These are phyloP conservation scores for Trissolcus japonicus DNA, from an alignment of 2,888 invertebrate species.

Conservation along the genomic window DNA sequence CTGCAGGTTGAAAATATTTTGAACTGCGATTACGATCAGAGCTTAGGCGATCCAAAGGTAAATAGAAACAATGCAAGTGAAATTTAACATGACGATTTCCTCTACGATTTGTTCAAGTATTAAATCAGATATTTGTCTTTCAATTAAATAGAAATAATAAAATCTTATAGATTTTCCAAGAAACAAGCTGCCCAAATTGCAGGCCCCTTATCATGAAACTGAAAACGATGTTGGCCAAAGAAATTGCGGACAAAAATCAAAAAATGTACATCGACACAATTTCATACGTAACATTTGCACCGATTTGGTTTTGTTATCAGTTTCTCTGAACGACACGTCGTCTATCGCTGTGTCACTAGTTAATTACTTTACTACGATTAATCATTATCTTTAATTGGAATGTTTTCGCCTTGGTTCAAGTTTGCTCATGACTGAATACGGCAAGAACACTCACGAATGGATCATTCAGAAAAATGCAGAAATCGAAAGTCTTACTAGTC, in stretches of 20 bases:
- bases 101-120: background rate
- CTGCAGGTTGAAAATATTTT: too few relatives aligned
- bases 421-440: constrained; percentile 24
- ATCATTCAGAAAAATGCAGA: constrained; percentile 23
- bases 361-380: too few relatives aligned
- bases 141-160: too few relatives aligned
- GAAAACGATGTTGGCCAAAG: constrained; percentile 28
- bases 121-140: background rate
- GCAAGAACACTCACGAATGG: constrained; percentile 28
- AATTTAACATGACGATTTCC: too few relatives aligned
- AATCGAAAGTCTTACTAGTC: constrained; percentile 28
- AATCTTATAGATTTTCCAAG: constrained; percentile 1
- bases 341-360: too few relatives aligned
- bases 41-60: too few relatives aligned
- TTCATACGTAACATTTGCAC: too few relatives aligned
- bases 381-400: too few relatives aligned
- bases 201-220: constrained; percentile 11
- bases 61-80: too few relatives aligned
- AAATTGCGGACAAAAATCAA: constrained; percentile 33
- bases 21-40: too few relatives aligned
- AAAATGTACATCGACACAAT: constrained; percentile 24
- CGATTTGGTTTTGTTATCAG: too few relatives aligned
- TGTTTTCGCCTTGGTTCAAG: constrained; percentile 8
- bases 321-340: too few relatives aligned
- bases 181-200: constrained; percentile 1